A percentile compares a stretch with the other conserved stretches of the same genome.
These are phyloP conservation scores for Phacellophora camtschatica DNA, from an alignment of 30 jellyfish, hydroid and myxozoan genomes.

Conservation along the genomic window DNA sequence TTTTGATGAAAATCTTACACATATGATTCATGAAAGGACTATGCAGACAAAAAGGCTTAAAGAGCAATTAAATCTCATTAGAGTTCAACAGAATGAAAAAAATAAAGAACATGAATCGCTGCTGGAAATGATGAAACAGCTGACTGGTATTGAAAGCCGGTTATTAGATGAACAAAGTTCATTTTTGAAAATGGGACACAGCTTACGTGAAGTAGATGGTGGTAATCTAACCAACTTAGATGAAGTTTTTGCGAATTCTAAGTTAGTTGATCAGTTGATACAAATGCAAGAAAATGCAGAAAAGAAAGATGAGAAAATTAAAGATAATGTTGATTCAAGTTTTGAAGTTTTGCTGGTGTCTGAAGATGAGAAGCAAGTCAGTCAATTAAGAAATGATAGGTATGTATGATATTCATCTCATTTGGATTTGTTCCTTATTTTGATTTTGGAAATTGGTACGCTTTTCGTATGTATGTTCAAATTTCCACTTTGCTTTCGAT, in stretches of 20 bases:
- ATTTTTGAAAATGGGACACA: constrained; percentile 34
- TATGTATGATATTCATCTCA: too few relatives aligned
- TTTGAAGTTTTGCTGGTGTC: background rate
- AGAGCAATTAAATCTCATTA: constrained; percentile 50
- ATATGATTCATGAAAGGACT: constrained; percentile 72
- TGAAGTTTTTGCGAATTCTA: constrained; percentile 67
- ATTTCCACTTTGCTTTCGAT: too few relatives aligned
- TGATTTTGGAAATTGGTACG: too few relatives aligned
- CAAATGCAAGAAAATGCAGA: background rate
- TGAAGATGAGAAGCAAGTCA: too few relatives aligned
- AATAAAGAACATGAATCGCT: constrained; percentile 61
- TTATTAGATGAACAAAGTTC: constrained; percentile 32
- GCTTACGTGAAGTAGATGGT: constrained; percentile 43
- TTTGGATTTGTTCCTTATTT: too few relatives aligned
- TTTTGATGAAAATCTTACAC: background rate
- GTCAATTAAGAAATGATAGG: too few relatives aligned
- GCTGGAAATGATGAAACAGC: constrained; percentile 61
- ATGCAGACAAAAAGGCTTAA: constrained; percentile 57
- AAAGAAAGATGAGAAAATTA: background rate
- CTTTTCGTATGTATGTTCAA: too few relatives aligned
- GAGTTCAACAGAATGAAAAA: constrained; percentile 48
- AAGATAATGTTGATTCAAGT: background rate
- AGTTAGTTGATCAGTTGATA: constrained; percentile 11
- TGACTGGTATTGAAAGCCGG: constrained; percentile 65
- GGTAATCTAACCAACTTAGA: constrained; percentile 58